A percentile compares a stretch with the other conserved stretches of the same genome.
Conservation (phyloP, 2,797 vertebrate species). For the Spinibarbus caldwelli region DNA sequence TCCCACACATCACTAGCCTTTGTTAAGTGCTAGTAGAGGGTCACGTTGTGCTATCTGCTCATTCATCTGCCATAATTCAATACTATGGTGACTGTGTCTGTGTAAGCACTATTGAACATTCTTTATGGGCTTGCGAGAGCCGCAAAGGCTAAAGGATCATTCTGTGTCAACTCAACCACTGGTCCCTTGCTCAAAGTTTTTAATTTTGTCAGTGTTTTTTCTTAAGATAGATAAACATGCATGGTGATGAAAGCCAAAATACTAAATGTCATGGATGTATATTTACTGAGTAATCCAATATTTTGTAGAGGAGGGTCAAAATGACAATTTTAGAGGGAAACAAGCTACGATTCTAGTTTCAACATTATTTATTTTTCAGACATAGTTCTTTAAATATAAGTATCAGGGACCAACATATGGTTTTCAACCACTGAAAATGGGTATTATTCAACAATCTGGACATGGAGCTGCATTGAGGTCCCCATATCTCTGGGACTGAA, state of each 20-base stretch:
- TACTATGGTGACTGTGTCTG: neutral
- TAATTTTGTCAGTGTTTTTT: no score
- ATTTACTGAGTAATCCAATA: neutral
- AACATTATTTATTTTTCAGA: neutral
- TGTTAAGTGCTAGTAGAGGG: constrained; percentile 7
- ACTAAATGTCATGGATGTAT: neutral
- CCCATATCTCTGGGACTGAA: neutral
- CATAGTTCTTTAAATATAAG: neutral
- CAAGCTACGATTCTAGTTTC: neutral
- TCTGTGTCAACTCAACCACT: neutral
- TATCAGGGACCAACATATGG: neutral
- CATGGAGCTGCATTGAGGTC: neutral
- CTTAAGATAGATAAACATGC: neutral
- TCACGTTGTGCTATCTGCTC: neutral
- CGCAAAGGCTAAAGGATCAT: neutral
- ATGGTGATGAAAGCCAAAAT: neutral
- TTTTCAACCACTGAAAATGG: neutral
- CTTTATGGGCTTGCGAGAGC: neutral
- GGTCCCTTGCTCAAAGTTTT: neutral
- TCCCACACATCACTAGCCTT: neutral
- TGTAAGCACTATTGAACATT: constrained; percentile 4
- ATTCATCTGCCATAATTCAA: constrained; percentile 28
- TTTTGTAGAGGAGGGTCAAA: neutral
- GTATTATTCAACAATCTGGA: neutral
- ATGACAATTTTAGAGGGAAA: neutral